Evolutionary conservation across 2,797 vertebrate genomes (phyloP).

Genomic region (Hipposideros larvatus): DNA sequence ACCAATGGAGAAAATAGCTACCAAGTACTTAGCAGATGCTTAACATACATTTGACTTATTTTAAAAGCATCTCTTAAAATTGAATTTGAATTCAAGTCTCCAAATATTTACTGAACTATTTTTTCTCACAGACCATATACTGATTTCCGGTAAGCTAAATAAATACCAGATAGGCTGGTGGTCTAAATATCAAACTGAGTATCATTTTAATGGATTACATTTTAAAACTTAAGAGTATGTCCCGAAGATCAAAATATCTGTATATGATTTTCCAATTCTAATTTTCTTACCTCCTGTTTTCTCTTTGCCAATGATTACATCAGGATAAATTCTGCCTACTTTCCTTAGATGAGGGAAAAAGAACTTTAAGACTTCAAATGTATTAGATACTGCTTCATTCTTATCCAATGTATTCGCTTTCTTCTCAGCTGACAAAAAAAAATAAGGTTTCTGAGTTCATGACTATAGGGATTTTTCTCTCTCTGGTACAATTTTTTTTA

Average conservation of each 20-base stretch:
- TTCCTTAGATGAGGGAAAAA: constrained; percentile 92
- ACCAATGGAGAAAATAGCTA: background rate
- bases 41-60: background rate
- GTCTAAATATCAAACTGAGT: background rate
- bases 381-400: background rate
- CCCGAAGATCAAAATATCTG: background rate
- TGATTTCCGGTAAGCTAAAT: constrained; percentile 27
- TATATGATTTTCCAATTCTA: background rate
- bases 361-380: constrained; percentile 71
- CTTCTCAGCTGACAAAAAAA: constrained; percentile 81
- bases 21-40: background rate
- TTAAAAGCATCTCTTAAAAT: background rate
- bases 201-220: background rate
- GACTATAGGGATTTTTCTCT: background rate
- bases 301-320: constrained; percentile 90
- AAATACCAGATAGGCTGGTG: background rate
- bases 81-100: constrained; percentile 44
- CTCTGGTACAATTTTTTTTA: constrained; percentile 15
- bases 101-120: background rate
- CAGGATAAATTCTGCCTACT: constrained; percentile 88
- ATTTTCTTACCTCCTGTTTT: constrained; percentile 91
- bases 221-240: constrained; percentile 34
- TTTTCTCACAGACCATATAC: background rate
- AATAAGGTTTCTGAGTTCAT: background rate
- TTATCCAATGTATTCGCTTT: constrained; percentile 53